A percentile compares a stretch with the other conserved stretches of the same genome.
These are phyloP conservation scores for Myiothlypis coronata DNA, from an alignment of 2,797 vertebrate genomes.

Conservation along the genomic window DNA sequence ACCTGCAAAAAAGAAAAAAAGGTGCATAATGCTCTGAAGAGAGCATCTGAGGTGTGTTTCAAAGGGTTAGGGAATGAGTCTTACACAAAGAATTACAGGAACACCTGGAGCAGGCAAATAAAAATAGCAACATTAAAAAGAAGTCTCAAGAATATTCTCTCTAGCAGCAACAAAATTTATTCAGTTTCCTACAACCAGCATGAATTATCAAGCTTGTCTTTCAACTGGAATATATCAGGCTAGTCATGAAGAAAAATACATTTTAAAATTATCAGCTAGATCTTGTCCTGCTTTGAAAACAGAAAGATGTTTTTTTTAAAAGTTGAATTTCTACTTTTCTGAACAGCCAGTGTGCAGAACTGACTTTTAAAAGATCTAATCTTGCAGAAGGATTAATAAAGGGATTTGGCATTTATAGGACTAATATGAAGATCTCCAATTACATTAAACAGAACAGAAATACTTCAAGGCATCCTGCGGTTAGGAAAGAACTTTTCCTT, in stretches of 20 bases:
- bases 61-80: not conserved
- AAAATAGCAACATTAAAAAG: not conserved
- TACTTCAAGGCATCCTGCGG: conserved; percentile 16
- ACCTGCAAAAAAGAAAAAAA: not conserved
- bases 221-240: not conserved
- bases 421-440: conserved; percentile 23
- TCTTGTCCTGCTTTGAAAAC: not conserved
- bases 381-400: conserved; percentile 23
- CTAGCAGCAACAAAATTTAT: not conserved
- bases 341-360: not conserved
- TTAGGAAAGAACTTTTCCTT: conserved; percentile 15
- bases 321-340: not conserved
- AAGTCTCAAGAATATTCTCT: not conserved
- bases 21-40: not conserved
- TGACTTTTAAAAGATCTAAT: not conserved
- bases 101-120: not conserved
- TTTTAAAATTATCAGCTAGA: not conserved
- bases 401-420: conserved; percentile 21
- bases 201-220: not conserved
- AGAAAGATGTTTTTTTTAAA: not conserved
- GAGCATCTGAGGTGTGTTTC: not conserved
- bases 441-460: conserved; percentile 34
- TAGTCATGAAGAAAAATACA: not conserved
- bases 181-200: not conserved
- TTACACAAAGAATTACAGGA: not conserved